phyloP scores from a whole-genome alignment of 2,797 vertebrate genomes.

The Pangasius larnaudii region DNA sequence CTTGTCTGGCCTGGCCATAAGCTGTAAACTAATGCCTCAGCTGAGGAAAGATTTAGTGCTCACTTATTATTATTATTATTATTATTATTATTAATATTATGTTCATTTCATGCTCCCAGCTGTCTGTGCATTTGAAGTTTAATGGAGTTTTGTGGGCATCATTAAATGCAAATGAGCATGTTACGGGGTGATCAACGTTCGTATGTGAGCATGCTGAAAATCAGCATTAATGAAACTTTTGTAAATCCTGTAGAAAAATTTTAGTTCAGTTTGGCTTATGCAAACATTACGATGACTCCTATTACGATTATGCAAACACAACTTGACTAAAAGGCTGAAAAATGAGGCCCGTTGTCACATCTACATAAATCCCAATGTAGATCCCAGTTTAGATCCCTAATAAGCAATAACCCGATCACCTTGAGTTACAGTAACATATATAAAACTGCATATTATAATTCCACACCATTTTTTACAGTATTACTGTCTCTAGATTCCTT shows the following conservation, averaged over 20 bases:
- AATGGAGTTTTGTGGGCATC: neutral
- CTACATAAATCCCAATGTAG: neutral
- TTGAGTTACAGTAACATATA: neutral
- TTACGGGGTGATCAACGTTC: neutral
- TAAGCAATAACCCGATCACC: neutral
- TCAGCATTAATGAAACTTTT: neutral
- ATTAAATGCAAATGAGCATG: constrained; percentile 11
- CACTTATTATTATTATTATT: neutral
- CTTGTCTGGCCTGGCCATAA: neutral
- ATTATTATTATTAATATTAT: neutral
- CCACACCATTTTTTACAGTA: neutral
- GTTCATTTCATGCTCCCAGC: constrained; percentile 4
- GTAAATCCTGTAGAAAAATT: neutral
- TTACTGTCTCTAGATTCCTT: neutral
- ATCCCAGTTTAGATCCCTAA: neutral
- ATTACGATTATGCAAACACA: neutral
- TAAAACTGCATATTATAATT: neutral
- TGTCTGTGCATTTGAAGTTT: neutral
- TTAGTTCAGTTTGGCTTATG: neutral
- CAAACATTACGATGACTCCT: too few relatives aligned
- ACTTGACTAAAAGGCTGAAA: neutral
- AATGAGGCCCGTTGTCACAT: neutral
- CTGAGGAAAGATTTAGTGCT: neutral
- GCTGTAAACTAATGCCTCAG: neutral
- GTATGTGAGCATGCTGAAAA: neutral